Evolutionary conservation across 2,113 vertebrate genomes (phyloP), one percentile per base, ranked within the genome.

Genomic region (Neogobius melanostomus): DNA sequence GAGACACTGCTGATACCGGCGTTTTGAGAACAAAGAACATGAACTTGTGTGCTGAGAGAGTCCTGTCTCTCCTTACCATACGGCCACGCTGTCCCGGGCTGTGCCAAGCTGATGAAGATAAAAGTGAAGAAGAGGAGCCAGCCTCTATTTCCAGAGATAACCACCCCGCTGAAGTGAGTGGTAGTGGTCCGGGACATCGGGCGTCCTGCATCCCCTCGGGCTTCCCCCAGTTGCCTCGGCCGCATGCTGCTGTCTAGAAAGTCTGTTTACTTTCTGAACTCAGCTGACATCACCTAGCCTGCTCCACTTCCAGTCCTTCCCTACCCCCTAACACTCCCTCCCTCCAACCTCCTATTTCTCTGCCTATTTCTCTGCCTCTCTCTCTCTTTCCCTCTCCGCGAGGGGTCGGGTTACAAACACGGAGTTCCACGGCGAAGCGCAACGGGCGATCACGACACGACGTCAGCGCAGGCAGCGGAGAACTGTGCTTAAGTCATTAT

Each of bases 181-280:
- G 11, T 44, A 61, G 57, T 14, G 14, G 64, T 69, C 71, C 73
- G 36, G 64, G 76, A 67, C 67, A 68, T 74, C 36, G 73, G 53
- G 43, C 28, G 28, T 42, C 6, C 66, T 82, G 63, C 82, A 72
- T 69, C 82, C 75, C 81, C 7, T 4, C 77, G 78, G 80, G 82
- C 81, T 86, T 74, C 68, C 80, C 88, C 76, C 89, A 78, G 84
- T 77, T 82, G 79, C 68, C 72, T 80, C 84, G 73, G 75, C 82
- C 66, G 81, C 92, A 94, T 94, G 92, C 91, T 93, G 90, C 85
- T 80, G 86, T 85, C 85, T 91, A 81, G 77, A 28, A 92, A 86
- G 84, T 92, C 91, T 93, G 91, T 94, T 94, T 93, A 94, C 92
- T 91, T 92, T 93, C 89, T 93, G 91, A 93, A 85, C 89, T 88